Conservation (phyloP, 1,140 invertebrate species). For the Danaus plexippus region DNA sequence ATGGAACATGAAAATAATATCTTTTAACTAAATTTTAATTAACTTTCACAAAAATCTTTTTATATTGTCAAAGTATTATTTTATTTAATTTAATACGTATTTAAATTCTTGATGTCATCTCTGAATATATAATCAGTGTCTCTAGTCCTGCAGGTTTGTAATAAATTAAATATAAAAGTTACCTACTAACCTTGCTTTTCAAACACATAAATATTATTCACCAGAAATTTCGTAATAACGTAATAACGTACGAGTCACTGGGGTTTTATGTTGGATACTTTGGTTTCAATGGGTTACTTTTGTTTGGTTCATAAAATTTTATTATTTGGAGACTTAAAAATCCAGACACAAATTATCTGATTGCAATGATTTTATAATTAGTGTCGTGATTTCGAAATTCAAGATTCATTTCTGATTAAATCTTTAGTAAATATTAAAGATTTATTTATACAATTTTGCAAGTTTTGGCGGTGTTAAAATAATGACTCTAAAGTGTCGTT, state of each 20-base stretch:
- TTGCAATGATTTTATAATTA: constrained; percentile 1
- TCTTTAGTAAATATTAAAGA: background rate
- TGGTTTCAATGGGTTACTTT: constrained; percentile 33
- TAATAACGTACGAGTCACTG: constrained; percentile 57
- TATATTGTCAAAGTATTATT: too few species aligned
- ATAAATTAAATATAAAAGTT: constrained; percentile 61
- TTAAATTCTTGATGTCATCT: too few species aligned
- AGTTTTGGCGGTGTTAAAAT: too few species aligned
- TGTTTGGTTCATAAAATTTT: constrained; percentile 31
- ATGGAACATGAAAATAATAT: too few species aligned
- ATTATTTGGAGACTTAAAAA: constrained; percentile 1
- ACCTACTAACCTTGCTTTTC: constrained; percentile 55
- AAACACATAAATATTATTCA: constrained; percentile 62
- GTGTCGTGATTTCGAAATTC: too few species aligned
- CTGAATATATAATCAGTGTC: constrained; percentile 6
- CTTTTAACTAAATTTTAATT: too few species aligned
- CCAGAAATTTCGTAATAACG: constrained; percentile 57
- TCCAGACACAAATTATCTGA: constrained; percentile 17
- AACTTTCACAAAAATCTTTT: too few species aligned
- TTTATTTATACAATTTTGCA: background rate
- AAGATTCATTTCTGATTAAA: background rate
- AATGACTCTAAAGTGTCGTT: too few species aligned
- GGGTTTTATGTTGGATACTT: constrained; percentile 58
- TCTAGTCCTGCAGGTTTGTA: constrained; percentile 50
- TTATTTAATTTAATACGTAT: too few species aligned